phyloP scores from a whole-genome alignment of 2,888 invertebrate species.

The Chalcis sispes region DNA sequence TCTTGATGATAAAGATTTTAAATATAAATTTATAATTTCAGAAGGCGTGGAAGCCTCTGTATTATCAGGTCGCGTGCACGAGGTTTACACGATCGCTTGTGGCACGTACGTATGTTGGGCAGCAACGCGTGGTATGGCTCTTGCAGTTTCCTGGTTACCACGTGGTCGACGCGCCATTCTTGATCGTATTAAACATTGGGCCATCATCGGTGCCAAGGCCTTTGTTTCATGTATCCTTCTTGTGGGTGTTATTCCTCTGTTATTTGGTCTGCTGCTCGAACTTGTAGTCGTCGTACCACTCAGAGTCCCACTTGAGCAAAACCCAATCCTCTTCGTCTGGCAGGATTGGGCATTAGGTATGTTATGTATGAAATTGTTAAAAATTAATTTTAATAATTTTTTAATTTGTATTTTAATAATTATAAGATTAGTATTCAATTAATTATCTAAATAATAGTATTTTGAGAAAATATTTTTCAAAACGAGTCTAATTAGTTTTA shows the following conservation, averaged over 20 bases:
- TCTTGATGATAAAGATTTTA: not conserved
- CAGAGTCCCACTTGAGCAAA: constrained; percentile 93
- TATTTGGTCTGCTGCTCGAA: constrained; percentile 95
- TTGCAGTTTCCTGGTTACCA: constrained; percentile 92
- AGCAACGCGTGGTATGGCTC: constrained; percentile 87
- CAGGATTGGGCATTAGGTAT: constrained; percentile 97
- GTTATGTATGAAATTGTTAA: too few species aligned
- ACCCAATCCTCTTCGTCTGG: constrained; percentile 92
- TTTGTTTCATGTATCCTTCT: constrained; percentile 87
- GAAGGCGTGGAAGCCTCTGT: constrained; percentile 50
- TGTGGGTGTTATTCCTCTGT: constrained; percentile 92
- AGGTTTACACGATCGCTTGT: constrained; percentile 96
- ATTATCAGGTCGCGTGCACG: constrained; percentile 83
- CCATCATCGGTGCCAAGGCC: constrained; percentile 84
- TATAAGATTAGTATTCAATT: too few species aligned
- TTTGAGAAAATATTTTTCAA: not conserved
- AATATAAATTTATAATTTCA: not conserved
- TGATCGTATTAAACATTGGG: constrained; percentile 85
- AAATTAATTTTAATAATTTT: too few species aligned
- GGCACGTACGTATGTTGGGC: constrained; percentile 97
- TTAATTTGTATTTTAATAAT: too few species aligned
- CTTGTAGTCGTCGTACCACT: constrained; percentile 94
- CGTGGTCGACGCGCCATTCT: constrained; percentile 88
- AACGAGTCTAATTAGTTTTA: too few species aligned
- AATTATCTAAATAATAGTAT: not conserved